Conservation (phyloP, 1,140 invertebrate genomes). For the Xylocopa sonorina region DNA sequence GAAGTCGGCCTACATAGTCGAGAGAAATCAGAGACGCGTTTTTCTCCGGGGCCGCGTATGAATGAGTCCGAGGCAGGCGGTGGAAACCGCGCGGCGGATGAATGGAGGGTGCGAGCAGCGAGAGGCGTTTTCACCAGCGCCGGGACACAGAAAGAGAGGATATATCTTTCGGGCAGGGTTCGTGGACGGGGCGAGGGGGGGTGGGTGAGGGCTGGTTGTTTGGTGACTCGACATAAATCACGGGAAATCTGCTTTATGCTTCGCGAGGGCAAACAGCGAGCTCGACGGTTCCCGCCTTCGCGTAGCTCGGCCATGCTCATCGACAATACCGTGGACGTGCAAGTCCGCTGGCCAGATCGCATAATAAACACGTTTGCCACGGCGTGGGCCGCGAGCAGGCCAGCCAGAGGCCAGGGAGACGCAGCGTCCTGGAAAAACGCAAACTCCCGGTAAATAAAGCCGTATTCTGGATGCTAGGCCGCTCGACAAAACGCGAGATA, state of each 20-base stretch:
- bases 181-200: no score
- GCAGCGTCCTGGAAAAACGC: slow-evolving; percentile 66
- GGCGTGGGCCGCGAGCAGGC: slow-evolving; percentile 29
- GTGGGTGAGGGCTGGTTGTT: slow-evolving; percentile 48
- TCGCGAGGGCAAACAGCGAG: slow-evolving; percentile 61
- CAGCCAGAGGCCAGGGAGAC: slow-evolving; percentile 24
- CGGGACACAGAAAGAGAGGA: neutral
- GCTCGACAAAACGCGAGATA: slow-evolving; percentile 67
- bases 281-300: slow-evolving; percentile 28
- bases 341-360: slow-evolving; percentile 56
- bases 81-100: slow-evolving; percentile 62
- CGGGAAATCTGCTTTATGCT: slow-evolving; percentile 65
- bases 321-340: slow-evolving; percentile 61
- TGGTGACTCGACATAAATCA: slow-evolving; percentile 72
- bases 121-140: slow-evolving; percentile 64
- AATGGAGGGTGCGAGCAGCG: slow-evolving; percentile 60
- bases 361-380: slow-evolving; percentile 63
- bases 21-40: slow-evolving; percentile 33
- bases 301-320: slow-evolving; percentile 44
- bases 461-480: slow-evolving; percentile 53
- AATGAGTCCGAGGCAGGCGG: slow-evolving; percentile 48
- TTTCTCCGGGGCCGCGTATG: slow-evolving; percentile 45
- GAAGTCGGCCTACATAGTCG: neutral
- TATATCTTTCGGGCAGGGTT: no score
- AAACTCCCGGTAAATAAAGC: slow-evolving; percentile 67